A percentile compares a stretch with the other conserved stretches of the same genome.
Conservation (phyloP, 2,888 invertebrate species). For the Sphecodes monilicornis region DNA sequence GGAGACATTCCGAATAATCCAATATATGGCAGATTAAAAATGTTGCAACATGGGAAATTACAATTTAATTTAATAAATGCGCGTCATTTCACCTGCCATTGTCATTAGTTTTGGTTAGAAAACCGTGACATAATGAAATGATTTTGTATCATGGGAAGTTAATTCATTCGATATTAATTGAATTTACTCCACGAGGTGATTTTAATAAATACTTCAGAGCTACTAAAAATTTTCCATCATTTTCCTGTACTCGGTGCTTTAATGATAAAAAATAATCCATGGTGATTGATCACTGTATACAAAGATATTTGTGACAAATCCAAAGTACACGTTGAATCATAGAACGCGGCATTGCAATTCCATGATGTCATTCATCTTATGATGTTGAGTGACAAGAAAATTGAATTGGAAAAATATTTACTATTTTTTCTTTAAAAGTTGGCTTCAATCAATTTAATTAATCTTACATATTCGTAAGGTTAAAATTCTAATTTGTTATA, state of each 20-base stretch:
- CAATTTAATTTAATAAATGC: neutral
- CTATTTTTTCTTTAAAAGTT: neutral
- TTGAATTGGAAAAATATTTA: neutral
- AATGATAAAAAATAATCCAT: neutral
- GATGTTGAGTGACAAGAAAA: neutral
- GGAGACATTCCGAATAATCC: too few relatives aligned
- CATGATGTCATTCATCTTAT: constrained; percentile 42
- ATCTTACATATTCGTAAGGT: neutral
- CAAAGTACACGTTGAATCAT: constrained; percentile 38
- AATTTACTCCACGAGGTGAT: neutral
- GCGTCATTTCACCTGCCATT: neutral
- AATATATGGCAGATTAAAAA: neutral
- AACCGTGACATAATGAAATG: neutral
- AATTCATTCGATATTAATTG: neutral
- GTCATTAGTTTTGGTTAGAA: neutral
- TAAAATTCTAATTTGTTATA: neutral
- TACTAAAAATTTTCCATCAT: neutral
- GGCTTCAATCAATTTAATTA: neutral
- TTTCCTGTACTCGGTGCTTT: neutral
- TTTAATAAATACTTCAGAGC: neutral
- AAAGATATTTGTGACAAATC: neutral
- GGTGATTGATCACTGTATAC: neutral
- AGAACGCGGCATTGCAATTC: constrained; percentile 25
- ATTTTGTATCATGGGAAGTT: neutral
- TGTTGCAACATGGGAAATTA: neutral